Conservation (phyloP, 2,113 vertebrate species). For the Esox niger region DNA sequence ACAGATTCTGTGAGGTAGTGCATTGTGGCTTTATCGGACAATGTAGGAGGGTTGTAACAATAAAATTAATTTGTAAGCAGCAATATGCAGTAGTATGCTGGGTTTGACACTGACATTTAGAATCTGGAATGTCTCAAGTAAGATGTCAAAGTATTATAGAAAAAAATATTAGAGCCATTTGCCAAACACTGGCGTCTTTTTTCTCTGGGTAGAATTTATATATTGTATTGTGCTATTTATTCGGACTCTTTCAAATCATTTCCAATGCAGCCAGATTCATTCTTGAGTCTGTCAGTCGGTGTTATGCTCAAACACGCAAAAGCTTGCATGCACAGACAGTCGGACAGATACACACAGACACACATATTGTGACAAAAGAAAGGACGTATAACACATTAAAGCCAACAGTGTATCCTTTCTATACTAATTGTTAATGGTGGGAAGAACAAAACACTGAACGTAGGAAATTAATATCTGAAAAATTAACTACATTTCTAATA, state of each 20-base stretch:
- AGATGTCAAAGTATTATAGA: conserved; percentile 48
- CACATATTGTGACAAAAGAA: no score
- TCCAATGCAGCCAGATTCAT: conserved; percentile 24
- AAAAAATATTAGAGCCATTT: conserved; percentile 42
- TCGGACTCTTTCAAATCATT: conserved; percentile 63
- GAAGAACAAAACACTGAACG: no score
- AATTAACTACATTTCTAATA: no score
- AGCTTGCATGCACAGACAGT: background rate
- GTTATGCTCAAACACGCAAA: conserved; percentile 6
- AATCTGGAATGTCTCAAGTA: conserved; percentile 41
- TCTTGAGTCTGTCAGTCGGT: conserved; percentile 32
- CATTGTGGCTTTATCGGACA: background rate
- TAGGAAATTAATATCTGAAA: no score
- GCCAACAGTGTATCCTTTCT: no score
- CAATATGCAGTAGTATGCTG: background rate
- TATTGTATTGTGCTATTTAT: conserved; percentile 43
- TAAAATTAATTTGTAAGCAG: background rate
- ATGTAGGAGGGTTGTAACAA: background rate
- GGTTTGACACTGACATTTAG: conserved; percentile 16
- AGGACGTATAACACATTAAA: no score
- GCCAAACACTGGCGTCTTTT: conserved; percentile 26
- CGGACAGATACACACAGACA: background rate
- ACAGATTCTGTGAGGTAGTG: no score
- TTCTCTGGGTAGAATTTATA: conserved; percentile 33
- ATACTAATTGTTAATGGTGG: no score